Evolutionary conservation across 2,888 invertebrate species (phyloP), one percentile per base, ranked within the genome.

Genomic region (Drosophila limbata): DNA sequence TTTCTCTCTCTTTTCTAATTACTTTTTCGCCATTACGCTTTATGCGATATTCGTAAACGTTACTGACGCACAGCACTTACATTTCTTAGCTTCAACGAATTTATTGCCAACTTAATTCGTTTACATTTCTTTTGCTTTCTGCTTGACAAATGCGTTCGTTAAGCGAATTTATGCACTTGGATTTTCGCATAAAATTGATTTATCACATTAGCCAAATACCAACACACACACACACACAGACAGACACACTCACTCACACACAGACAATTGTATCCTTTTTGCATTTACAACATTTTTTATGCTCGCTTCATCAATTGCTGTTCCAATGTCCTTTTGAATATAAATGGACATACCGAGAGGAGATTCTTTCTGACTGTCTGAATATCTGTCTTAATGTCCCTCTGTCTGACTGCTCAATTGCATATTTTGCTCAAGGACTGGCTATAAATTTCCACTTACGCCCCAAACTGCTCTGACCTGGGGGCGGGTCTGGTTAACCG

Each of bases 101-200:
- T 74, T 74, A 74, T 77, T 48, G 35, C 35, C 57, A 60, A 62
- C 67, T 74, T 77, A 69, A 77, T 69, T 45, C 68, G 42, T 28
- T 51, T 76, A 52, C 59, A 55, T 37, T 53, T n/a, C 31, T 25
- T 21, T n/a, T 25, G 4, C n/a, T 11, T 64, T 57, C 21, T 13
- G 35, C 62, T 55, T 79, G 78, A 80, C 78, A 80, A 80, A 80
- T 80, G 69, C 76, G 79, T 78, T 79, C 79, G 79, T 79, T 75
- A 79, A 77, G 50, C 65, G 66, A 71, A 80, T 78, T 80, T 78
- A 80, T 80, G 66, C 65, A 56, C 69, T 65, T 65, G 65, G 80
- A 76, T 80, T 75, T 76, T 68, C 78, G 55, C 68, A 80, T 78
- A 80, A 76, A 78, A 80, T 80, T 80, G 76, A 80, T 80, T 80